Evolutionary conservation across 1,140 invertebrate species (phyloP).

Genomic region (Brachionus plicatilis): DNA sequence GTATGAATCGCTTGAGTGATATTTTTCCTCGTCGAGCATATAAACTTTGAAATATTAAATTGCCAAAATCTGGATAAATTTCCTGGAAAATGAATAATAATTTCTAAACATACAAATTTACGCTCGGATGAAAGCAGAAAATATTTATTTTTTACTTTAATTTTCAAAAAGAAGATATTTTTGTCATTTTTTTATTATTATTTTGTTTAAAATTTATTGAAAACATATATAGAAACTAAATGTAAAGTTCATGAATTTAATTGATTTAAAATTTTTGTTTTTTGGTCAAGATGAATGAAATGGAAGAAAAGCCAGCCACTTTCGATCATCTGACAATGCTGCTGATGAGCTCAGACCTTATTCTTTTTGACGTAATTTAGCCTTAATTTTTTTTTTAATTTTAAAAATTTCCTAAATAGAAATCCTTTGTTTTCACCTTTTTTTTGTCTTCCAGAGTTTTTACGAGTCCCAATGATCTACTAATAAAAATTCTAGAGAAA

Average conservation of each 20-base stretch:
- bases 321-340: neutral
- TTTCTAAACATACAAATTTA: neutral
- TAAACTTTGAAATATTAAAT: neutral
- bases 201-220: neutral
- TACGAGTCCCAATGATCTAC: neutral
- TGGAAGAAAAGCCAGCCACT: neutral
- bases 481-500: constrained; percentile 12
- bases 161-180: neutral
- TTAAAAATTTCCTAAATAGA: neutral
- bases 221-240: neutral
- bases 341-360: constrained; percentile 6
- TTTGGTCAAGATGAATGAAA: neutral
- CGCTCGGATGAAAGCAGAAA: neutral
- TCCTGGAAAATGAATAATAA: neutral
- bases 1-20: neutral
- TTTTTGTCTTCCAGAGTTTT: constrained; percentile 30
- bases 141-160: neutral
- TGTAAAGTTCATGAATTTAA: neutral
- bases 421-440: constrained; percentile 26
- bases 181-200: neutral
- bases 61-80: neutral
- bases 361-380: constrained; percentile 32
- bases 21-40: neutral
- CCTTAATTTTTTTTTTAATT: neutral
- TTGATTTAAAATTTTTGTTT: neutral